Conservation (phyloP, 2,797 vertebrate genomes). For the Propithecus perrieri region DNA sequence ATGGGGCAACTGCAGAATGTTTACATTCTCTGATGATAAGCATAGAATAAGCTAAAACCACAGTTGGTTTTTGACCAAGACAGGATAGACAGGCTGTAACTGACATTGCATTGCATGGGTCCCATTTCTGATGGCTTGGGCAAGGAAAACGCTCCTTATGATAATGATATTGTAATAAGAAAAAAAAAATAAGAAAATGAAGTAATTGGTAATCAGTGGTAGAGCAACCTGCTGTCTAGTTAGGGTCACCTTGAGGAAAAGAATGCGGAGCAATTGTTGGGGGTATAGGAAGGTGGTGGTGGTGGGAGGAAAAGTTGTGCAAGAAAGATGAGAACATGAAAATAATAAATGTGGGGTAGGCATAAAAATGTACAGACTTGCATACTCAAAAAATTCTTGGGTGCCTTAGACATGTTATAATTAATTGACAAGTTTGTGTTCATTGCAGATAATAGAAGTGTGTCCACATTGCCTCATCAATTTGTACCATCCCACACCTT, state of each 20-base stretch:
- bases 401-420: neutral
- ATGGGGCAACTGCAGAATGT: neutral
- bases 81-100: neutral
- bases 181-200: neutral
- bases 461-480: neutral
- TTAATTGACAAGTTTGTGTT: neutral
- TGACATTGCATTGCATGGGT: no score
- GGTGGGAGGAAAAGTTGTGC: neutral
- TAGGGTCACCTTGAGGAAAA: neutral
- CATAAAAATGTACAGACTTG: neutral
- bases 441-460: neutral
- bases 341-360: neutral
- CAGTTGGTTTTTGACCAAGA: neutral
- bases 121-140: neutral
- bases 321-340: conserved; percentile 11
- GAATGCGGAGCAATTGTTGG: neutral
- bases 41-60: neutral
- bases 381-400: neutral
- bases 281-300: rapidly evolving
- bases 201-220: neutral
- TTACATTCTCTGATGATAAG: conserved; percentile 2
- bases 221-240: neutral
- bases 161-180: neutral
- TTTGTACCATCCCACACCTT: neutral
- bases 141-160: neutral